A percentile compares a stretch with the other conserved stretches of the same genome.
Conservation (phyloP, 2,888 invertebrate genomes). For the Hylaea fasciaria region DNA sequence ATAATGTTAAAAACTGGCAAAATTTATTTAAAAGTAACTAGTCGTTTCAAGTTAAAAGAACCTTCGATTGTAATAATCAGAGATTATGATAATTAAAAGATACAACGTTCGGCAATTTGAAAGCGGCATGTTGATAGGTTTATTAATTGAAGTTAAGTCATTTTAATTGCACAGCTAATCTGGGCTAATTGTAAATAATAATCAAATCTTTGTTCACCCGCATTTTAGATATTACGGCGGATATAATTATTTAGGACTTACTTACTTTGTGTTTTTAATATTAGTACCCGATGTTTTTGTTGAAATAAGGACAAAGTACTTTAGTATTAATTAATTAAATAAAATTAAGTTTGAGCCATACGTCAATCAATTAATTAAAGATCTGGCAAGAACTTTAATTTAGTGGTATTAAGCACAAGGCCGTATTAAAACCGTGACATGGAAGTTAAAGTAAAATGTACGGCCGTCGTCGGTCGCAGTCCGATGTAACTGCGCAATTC, state of each 20-base stretch:
- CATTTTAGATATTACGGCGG: conserved; percentile 15
- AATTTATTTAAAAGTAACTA: conserved; percentile 21
- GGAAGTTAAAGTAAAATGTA: conserved; percentile 63
- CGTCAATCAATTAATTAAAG: conserved; percentile 42
- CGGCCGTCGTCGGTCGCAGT: conserved; percentile 55
- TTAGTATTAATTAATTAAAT: conserved; percentile 24
- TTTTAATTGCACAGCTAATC: conserved; percentile 6
- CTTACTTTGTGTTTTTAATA: no score
- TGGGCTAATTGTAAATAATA: background rate
- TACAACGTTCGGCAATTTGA: background rate
- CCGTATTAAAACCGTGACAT: conserved; percentile 58
- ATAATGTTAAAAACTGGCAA: conserved; percentile 33
- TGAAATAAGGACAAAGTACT: no score
- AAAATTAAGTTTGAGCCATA: conserved; percentile 24
- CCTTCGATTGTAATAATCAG: background rate
- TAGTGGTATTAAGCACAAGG: conserved; percentile 59
- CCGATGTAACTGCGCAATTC: conserved; percentile 75
- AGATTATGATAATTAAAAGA: background rate
- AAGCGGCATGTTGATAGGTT: background rate
- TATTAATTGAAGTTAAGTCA: background rate
- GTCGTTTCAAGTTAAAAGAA: conserved; percentile 5
- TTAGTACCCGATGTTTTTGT: no score
- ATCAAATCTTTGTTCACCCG: conserved; percentile 1
- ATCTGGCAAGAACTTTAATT: conserved; percentile 46
- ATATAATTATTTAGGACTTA: no score